These are phyloP conservation scores for Tokudaia tokunoshimensis DNA, from an alignment of 2,797 vertebrate genomes.

Conservation along the genomic window DNA sequence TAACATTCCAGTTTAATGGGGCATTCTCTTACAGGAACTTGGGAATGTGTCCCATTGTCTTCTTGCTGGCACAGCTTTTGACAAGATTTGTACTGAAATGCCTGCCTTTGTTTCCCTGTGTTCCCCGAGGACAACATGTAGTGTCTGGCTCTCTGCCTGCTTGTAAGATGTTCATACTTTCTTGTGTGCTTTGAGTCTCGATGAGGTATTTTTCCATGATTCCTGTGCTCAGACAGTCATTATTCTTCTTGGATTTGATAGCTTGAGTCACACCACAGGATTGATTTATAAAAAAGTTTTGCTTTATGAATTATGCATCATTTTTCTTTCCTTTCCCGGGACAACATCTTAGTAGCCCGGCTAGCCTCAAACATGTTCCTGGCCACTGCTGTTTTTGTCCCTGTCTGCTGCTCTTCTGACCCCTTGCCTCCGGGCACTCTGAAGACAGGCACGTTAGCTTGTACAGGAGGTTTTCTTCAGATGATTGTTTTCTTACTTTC, in stretches of 20 bases:
- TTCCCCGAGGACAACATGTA: background rate
- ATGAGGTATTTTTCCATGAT: background rate
- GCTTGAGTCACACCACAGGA: background rate
- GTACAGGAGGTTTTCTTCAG: background rate
- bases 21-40: background rate
- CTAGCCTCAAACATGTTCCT: background rate
- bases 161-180: constrained; percentile 7
- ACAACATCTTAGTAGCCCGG: background rate
- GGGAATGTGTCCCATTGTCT: background rate
- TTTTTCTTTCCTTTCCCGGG: background rate
- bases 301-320: background rate
- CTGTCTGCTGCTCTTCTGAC: too few species aligned
- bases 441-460: background rate
- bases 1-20: background rate
- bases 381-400: background rate
- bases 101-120: background rate
- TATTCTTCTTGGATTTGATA: background rate
- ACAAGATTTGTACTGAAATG: background rate
- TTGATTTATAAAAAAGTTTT: background rate
- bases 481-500: background rate
- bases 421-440: too few species aligned
- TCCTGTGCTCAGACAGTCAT: background rate
- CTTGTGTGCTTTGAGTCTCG: background rate
- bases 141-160: background rate
- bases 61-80: background rate